Evolutionary conservation across 2,113 vertebrate genomes (phyloP).

Genomic region (Gadus chalcogrammus): DNA sequence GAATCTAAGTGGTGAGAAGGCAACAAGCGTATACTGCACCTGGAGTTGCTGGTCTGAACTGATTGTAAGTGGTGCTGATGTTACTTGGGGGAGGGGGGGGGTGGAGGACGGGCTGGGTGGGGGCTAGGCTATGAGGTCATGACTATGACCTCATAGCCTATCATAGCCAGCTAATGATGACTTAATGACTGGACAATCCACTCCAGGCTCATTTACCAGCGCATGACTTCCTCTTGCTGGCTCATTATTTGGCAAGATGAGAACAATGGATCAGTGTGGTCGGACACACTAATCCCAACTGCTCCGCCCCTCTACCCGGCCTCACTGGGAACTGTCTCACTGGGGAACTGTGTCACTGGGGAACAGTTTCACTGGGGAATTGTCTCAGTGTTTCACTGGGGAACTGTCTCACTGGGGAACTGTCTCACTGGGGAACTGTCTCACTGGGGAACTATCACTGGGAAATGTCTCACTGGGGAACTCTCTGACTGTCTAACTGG

Average conservation of each 20-base stretch:
- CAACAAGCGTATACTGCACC: no score
- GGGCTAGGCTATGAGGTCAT: conserved; percentile 46
- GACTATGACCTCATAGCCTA: conserved; percentile 30
- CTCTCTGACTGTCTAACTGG: no score
- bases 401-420: no score
- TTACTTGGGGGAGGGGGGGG: background rate
- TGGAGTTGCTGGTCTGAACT: no score
- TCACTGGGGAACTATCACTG: no score
- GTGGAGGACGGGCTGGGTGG: background rate
- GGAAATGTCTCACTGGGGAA: no score
- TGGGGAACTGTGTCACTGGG: background rate
- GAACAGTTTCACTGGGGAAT: no score
- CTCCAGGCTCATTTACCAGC: conserved; percentile 51
- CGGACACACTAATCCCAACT: conserved; percentile 26
- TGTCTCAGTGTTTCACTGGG: no score
- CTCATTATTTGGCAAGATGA: conserved; percentile 48
- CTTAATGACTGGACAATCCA: conserved; percentile 54
- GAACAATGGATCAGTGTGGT: conserved; percentile 59
- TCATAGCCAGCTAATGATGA: conserved; percentile 44
- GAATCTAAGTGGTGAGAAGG: background rate
- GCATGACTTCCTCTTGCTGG: conserved; percentile 46
- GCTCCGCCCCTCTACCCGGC: background rate
- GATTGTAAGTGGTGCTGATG: background rate
- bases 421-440: no score
- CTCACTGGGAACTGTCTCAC: conserved; percentile 19